Evolutionary conservation across 2,888 invertebrate genomes (phyloP).

Genomic region (Strigamia maritima): DNA sequence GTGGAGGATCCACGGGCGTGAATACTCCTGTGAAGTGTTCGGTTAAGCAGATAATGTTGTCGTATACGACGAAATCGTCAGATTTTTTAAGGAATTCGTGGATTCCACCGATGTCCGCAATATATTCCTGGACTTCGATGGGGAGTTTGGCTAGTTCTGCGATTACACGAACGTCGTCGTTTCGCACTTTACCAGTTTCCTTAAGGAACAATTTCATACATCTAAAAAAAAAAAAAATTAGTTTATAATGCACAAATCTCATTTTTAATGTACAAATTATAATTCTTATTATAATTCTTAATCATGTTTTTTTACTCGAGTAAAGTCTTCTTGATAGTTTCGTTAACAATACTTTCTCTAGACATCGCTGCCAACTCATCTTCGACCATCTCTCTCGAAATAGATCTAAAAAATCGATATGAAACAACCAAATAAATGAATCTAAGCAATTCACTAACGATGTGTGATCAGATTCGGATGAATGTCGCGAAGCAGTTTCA

Average conservation of each 20-base stretch:
- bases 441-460: not conserved
- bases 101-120: not conserved
- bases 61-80: constrained; percentile 1
- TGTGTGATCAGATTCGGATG: not conserved
- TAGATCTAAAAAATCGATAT: not conserved
- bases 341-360: not conserved
- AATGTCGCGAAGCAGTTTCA: not conserved
- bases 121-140: not conserved
- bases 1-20: not conserved
- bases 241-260: not conserved
- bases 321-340: not conserved
- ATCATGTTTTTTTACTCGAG: not conserved
- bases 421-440: not conserved
- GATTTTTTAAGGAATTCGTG: not conserved
- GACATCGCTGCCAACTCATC: not conserved
- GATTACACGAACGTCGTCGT: not conserved
- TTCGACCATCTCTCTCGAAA: not conserved
- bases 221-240: not conserved
- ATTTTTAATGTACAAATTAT: not conserved
- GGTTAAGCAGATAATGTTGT: not conserved
- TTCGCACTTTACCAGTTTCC: not conserved
- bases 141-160: not conserved
- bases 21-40: not conserved
- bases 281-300: too few relatives aligned
- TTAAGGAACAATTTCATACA: not conserved